A percentile compares a stretch with the other conserved stretches of the same genome.
These are phyloP conservation scores for Desoria tigrina DNA, from an alignment of 2,888 invertebrate species.

Conservation along the genomic window DNA sequence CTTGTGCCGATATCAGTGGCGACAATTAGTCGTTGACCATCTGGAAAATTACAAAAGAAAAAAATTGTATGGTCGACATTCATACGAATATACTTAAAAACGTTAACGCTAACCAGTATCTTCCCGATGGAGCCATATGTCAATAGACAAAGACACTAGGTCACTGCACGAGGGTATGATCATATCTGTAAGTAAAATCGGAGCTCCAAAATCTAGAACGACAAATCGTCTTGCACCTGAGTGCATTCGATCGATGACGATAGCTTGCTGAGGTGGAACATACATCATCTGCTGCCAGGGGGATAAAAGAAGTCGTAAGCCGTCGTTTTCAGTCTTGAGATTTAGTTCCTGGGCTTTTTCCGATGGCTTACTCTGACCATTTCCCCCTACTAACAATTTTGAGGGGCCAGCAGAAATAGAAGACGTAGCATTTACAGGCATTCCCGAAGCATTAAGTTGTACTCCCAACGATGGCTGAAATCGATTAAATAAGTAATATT, in stretches of 20 bases:
- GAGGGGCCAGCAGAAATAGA: neutral
- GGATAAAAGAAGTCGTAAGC: constrained; percentile 56
- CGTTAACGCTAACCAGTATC: too few species aligned
- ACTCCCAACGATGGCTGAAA: neutral
- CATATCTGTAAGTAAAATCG: constrained; percentile 81
- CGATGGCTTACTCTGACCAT: neutral
- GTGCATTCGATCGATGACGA: constrained; percentile 86
- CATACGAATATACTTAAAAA: too few species aligned
- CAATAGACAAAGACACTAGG: constrained; percentile 68
- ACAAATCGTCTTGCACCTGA: constrained; percentile 90
- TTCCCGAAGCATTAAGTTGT: too few species aligned
- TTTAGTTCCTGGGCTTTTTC: neutral
- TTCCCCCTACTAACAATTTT: neutral
- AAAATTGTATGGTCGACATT: too few species aligned
- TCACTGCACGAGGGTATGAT: constrained; percentile 78
- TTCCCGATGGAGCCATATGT: constrained; percentile 85
- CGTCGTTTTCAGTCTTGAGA: constrained; percentile 34
- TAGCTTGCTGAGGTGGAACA: constrained; percentile 75
- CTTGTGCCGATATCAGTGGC: constrained; percentile 84
- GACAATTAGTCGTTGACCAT: constrained; percentile 71
- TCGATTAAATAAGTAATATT: too few species aligned
- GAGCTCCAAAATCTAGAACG: constrained; percentile 85
- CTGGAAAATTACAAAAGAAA: too few species aligned
- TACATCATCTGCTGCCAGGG: constrained; percentile 77
- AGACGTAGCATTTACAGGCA: neutral